Base-by-base conservation (phyloP, 2,797 vertebrate genomes). In the Chelidonichthys spinosus region DNA sequence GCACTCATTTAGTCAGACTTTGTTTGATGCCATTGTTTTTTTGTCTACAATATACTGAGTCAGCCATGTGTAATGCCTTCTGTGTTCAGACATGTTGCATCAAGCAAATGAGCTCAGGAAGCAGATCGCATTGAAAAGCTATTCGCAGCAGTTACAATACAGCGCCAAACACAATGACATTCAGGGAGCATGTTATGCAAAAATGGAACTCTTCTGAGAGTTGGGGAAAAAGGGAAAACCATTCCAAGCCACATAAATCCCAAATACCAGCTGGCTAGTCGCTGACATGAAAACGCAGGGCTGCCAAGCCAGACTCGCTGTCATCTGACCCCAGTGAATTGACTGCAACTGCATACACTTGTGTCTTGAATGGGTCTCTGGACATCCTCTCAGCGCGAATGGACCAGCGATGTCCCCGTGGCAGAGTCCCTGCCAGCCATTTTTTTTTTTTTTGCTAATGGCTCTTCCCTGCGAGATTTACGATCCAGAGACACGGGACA, bases 381-480 rank as follows among this genome's bases (percentile, higher is more conserved):
- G 87, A 90, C 85, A 90, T 90, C 83, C 83, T 91, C 78, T 84
- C 37, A 54, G 55, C 55, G 82, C 70, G 69, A 80, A 66, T 47
- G 63, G 76, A 77, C 71, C 73, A 62, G 61, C 63, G 44, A 37
- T 50, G 82, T 90, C 87, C 83, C 79, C 4, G 58, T 78, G 72
- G 74, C 64, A 72, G 68, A 82, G 76, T 81, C 76, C 75, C 73
- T 75, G 84, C 83, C 77, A 91, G 88, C 79, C 85, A 79, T 25
- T 25, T 25, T 25, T 25, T 25, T 25, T 25, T 25, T 91, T 93
- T 84, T 88, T 79, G 78, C 83, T 92, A 93, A 93, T 92, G 87
- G 88, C 82, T 84, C 83, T 72, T 92, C 83, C 76, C 73, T 71
- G 85, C 84, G 75, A 92, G 92, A 94, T 93, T 93, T 92, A 93